phyloP scores from a whole-genome alignment of 2,888 invertebrate genomes.

The Plebejus argus region DNA sequence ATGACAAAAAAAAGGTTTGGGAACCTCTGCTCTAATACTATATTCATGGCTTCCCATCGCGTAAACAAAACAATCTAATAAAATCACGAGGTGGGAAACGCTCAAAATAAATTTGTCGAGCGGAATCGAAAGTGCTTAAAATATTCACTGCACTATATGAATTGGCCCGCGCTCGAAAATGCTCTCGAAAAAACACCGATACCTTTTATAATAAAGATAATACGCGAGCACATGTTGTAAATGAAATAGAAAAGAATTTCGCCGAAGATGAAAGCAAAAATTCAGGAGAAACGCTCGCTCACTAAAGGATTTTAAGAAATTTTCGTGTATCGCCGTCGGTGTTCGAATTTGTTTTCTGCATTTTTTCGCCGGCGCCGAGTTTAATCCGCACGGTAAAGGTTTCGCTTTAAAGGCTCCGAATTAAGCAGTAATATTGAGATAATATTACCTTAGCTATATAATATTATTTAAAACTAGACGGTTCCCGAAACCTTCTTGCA shows the following conservation, averaged over 20 bases:
- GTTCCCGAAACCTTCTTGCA: no score
- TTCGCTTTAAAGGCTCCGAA: background rate
- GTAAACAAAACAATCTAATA: conserved; percentile 21
- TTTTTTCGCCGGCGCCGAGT: conserved; percentile 14
- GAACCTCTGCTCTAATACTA: no score
- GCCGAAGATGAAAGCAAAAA: conserved; percentile 20
- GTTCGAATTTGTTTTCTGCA: conserved; percentile 32
- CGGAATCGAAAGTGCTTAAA: conserved; percentile 11
- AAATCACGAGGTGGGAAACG: background rate
- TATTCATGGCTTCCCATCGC: background rate
- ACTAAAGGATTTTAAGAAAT: conserved; percentile 43
- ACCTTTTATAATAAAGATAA: conserved; percentile 28
- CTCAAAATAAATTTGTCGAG: background rate
- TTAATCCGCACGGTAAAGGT: conserved; percentile 6
- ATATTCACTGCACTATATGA: conserved; percentile 26
- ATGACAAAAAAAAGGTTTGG: no score
- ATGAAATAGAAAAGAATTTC: conserved; percentile 25
- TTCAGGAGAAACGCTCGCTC: conserved; percentile 23
- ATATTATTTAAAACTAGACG: no score
- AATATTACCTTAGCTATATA: background rate
- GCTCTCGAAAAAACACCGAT: conserved; percentile 15
- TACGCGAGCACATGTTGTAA: background rate
- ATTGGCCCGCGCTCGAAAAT: background rate
- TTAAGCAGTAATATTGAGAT: background rate
- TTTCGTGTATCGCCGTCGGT: conserved; percentile 44